Conservation (phyloP, 2,797 vertebrate species). For the Spondyliosoma cantharus region DNA sequence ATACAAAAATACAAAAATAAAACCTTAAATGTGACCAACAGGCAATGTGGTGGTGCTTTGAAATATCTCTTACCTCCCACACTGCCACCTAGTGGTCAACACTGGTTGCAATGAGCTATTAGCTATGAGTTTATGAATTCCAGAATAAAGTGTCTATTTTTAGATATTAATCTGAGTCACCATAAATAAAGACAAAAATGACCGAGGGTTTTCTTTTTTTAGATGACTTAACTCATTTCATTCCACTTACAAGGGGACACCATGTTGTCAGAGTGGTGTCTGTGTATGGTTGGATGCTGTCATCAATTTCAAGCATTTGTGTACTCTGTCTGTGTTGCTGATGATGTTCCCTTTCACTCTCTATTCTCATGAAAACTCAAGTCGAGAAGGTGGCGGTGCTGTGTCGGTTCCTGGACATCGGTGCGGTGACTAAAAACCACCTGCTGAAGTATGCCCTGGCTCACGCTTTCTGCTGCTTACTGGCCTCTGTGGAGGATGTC, state of each 20-base stretch:
- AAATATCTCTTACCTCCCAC: slow-evolving; percentile 33
- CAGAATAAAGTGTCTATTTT: slow-evolving; percentile 26
- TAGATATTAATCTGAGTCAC: slow-evolving; percentile 25
- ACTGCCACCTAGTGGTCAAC: slow-evolving; percentile 73
- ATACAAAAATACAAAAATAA: no score
- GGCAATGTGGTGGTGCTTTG: slow-evolving; percentile 4
- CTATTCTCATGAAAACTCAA: slow-evolving; percentile 67
- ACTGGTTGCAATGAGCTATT: background rate
- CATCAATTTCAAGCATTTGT: background rate
- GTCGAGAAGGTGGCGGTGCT: slow-evolving; percentile 98
- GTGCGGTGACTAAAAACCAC: slow-evolving; percentile 97
- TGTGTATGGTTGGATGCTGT: no score
- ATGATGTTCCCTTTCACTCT: slow-evolving; percentile 4
- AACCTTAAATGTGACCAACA: slow-evolving; percentile 23
- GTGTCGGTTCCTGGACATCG: slow-evolving; percentile 97
- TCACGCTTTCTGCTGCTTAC: slow-evolving; percentile 97
- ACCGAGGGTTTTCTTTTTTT: background rate
- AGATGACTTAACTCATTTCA: background rate
- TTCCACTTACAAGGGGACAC: background rate
- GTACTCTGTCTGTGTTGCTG: slow-evolving; percentile 18
- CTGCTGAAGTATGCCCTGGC: slow-evolving; percentile 96
- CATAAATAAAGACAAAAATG: slow-evolving; percentile 14
- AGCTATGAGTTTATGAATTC: slow-evolving; percentile 28
- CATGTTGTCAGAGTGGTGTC: no score
- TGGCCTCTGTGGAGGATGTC: slow-evolving; percentile 97